Evolutionary conservation across 2,113 vertebrate genomes (phyloP).

Genomic region (Prunella fulvescens): DNA sequence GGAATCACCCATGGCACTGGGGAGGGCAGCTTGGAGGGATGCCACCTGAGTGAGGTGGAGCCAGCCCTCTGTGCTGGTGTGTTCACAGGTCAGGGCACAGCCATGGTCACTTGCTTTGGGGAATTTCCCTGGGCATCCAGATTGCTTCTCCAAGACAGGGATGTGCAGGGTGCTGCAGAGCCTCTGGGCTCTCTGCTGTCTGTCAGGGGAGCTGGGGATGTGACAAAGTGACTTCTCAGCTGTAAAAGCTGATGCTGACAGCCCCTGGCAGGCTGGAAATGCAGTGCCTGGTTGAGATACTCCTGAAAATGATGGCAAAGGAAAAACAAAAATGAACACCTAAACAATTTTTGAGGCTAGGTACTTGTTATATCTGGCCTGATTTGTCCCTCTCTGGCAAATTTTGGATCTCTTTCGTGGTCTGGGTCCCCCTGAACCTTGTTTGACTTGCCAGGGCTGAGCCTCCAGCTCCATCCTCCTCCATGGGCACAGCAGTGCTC

Average conservation of each 20-base stretch:
- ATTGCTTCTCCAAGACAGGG: neutral
- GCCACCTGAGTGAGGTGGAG: neutral
- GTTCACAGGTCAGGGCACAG: neutral
- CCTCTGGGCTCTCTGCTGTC: neutral
- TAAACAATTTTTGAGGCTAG: neutral
- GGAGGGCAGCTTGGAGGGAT: neutral
- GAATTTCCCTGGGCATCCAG: neutral
- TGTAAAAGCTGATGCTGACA: neutral
- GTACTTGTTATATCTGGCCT: neutral
- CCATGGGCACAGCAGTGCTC: neutral
- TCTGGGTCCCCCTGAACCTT: neutral
- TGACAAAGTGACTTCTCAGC: neutral
- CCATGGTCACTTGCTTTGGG: neutral
- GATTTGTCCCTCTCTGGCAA: neutral
- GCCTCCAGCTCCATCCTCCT: neutral
- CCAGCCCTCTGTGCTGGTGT: neutral
- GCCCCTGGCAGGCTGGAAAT: neutral
- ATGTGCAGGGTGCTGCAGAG: neutral
- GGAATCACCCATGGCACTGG: neutral
- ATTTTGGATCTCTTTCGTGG: neutral
- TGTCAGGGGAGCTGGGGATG: neutral
- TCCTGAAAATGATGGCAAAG: neutral
- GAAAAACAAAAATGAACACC: neutral
- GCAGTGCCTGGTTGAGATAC: neutral
- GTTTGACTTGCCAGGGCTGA: neutral